These are phyloP conservation scores for Agrotis puta DNA, from an alignment of 2,888 invertebrate genomes.

Conservation along the genomic window DNA sequence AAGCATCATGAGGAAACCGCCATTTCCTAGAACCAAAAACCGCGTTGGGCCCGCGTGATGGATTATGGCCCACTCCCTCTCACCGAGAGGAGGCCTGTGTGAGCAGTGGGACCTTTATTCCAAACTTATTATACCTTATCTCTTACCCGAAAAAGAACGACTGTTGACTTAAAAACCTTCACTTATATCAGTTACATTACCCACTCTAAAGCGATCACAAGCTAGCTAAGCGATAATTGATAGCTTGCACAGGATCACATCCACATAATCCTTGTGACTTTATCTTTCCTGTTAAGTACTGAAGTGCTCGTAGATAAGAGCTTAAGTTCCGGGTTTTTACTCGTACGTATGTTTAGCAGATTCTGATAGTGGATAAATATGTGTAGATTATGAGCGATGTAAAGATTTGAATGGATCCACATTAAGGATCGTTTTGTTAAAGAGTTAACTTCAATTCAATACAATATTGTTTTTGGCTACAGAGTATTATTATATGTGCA, in stretches of 20 bases:
- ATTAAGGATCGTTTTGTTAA: too few relatives aligned
- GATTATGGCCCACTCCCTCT: too few relatives aligned
- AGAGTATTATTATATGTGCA: too few relatives aligned
- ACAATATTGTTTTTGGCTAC: too few relatives aligned
- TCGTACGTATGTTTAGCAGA: not conserved
- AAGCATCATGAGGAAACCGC: too few relatives aligned
- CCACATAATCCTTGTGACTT: conserved; percentile 42
- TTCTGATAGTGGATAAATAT: not conserved
- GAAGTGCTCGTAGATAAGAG: conserved; percentile 30
- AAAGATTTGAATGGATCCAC: not conserved
- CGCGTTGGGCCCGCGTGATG: too few relatives aligned
- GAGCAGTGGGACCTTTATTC: too few relatives aligned
- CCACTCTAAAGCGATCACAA: conserved; percentile 23
- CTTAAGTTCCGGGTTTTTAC: not conserved
- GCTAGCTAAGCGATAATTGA: conserved; percentile 53
- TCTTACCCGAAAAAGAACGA: not conserved
- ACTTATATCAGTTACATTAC: conserved; percentile 9
- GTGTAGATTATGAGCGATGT: not conserved
- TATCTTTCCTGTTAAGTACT: conserved; percentile 32
- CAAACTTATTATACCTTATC: too few relatives aligned
- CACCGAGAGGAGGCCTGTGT: too few relatives aligned
- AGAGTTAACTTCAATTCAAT: too few relatives aligned
- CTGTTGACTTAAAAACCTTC: not conserved
- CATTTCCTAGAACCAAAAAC: too few relatives aligned
- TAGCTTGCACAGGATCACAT: conserved; percentile 54